Conservation (phyloP, 2,113 vertebrate genomes). For the Peucedramus taeniatus region DNA sequence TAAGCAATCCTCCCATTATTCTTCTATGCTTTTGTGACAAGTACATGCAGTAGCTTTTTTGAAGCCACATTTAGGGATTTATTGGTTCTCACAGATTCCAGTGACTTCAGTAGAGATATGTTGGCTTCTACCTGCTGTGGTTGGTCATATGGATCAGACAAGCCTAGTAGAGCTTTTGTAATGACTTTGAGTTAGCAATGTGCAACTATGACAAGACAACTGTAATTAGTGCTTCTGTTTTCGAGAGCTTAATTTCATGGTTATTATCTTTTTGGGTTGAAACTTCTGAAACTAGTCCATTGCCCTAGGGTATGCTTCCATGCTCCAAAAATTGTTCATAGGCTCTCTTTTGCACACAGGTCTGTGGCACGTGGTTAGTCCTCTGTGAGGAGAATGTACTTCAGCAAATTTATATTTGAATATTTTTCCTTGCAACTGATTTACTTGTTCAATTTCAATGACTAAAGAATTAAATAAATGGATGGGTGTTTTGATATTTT, state of each 20-base stretch:
- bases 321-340: slow-evolving; percentile 9
- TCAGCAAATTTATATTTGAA: slow-evolving; percentile 8
- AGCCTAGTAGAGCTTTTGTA: background rate
- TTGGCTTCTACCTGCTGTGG: background rate
- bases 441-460: slow-evolving; percentile 12
- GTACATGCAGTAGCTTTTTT: background rate
- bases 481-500: background rate
- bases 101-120: background rate
- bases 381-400: slow-evolving; percentile 66
- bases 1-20: background rate
- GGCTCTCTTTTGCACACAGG: slow-evolving; percentile 17
- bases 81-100: background rate
- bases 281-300: slow-evolving; percentile 29
- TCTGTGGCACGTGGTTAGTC: slow-evolving; percentile 37
- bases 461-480: slow-evolving; percentile 39
- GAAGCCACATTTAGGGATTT: background rate
- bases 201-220: background rate
- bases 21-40: background rate
- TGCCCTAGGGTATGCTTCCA: background rate
- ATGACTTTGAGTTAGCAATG: background rate
- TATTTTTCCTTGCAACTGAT: slow-evolving; percentile 26
- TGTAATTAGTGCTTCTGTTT: background rate
- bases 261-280: slow-evolving; percentile 11
- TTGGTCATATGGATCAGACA: background rate
- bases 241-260: background rate